Evolutionary conservation across 2,113 vertebrate species (phyloP).

Genomic region (Microtus ochrogaster): DNA sequence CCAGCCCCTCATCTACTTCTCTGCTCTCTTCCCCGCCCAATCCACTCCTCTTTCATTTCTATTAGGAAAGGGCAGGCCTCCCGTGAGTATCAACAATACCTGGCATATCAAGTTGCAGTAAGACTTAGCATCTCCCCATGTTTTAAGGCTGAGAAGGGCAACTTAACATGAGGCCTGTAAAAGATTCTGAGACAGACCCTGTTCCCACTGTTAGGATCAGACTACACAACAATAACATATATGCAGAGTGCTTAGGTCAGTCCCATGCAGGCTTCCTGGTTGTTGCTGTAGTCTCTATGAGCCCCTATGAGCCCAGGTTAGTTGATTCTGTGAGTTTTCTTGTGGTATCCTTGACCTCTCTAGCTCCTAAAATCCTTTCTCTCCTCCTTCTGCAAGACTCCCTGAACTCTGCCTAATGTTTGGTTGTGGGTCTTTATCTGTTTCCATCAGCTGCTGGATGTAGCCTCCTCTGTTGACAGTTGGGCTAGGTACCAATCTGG

Average conservation of each 20-base stretch:
- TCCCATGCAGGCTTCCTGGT: not conserved
- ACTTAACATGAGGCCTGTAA: not conserved
- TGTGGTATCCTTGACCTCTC: not conserved
- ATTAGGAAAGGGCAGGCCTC: not conserved
- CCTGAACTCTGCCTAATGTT: not conserved
- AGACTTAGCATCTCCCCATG: not conserved
- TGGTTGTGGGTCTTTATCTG: not conserved
- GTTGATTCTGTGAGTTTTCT: not conserved
- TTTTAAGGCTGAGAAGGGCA: not conserved
- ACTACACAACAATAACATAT: not conserved
- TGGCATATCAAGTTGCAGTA: not conserved
- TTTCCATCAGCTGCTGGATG: not conserved
- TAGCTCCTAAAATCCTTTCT: not conserved
- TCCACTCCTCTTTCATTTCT: not conserved
- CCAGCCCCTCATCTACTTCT: no score
- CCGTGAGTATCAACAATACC: not conserved
- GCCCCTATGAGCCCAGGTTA: not conserved
- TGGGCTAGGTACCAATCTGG: not conserved
- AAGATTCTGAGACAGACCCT: not conserved
- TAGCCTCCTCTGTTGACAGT: not conserved
- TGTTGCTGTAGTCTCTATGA: not conserved
- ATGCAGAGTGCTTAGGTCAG: not conserved
- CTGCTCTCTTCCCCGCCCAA: not conserved
- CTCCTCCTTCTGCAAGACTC: not conserved
- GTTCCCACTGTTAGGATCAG: not conserved